These are phyloP conservation scores for Python bivittatus DNA, from an alignment of 2,113 vertebrate species.

Conservation along the genomic window DNA sequence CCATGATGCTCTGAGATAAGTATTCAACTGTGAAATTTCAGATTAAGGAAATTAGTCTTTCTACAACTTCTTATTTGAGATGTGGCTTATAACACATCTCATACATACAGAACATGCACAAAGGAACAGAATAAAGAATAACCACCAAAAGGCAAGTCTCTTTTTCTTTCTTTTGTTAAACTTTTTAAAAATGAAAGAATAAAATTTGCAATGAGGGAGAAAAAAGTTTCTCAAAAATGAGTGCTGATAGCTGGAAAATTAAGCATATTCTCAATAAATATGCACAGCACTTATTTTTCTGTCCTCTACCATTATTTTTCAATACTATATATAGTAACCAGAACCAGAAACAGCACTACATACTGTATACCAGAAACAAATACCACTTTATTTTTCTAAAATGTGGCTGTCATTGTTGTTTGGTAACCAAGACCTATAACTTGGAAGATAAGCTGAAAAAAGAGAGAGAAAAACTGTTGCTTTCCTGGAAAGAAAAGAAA, in stretches of 20 bases:
- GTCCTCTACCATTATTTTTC: not conserved
- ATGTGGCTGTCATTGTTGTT: not conserved
- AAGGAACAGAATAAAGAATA: not conserved
- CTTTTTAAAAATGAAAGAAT: not conserved
- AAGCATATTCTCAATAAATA: not conserved
- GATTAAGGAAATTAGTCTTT: not conserved
- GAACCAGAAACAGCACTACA: not conserved
- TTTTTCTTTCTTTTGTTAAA: not conserved
- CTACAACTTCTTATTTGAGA: not conserved
- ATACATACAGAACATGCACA: not conserved
- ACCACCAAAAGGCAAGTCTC: not conserved
- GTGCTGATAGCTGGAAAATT: not conserved
- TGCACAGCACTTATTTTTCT: not conserved
- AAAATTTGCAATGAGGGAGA: not conserved
- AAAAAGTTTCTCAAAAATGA: not conserved
- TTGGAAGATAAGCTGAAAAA: not conserved
- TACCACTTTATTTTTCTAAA: not conserved
- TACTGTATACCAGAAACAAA: not conserved
- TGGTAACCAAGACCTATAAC: not conserved
- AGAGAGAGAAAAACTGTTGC: not conserved
- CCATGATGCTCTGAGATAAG: not conserved
- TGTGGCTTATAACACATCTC: not conserved
- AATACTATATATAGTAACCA: not conserved
- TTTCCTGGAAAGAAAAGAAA: not conserved
- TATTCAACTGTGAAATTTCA: not conserved